Evolutionary conservation across 2,113 vertebrate genomes (phyloP), one percentile per base, ranked within the genome.

Genomic region (Hippocampus comes): DNA sequence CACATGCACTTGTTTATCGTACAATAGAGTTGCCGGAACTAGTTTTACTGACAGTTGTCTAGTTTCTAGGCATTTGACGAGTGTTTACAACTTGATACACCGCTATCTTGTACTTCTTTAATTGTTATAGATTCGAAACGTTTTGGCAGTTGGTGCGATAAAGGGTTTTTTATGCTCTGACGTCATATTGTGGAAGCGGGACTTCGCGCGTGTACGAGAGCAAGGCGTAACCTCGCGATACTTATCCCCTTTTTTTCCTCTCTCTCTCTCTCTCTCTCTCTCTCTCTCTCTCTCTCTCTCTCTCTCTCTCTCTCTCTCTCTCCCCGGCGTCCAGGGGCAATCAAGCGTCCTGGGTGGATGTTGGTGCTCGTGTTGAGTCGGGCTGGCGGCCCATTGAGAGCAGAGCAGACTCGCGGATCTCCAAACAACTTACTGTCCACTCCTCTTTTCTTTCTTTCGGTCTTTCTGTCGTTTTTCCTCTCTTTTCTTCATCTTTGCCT

Each of bases 211-310:
- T n/a, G 18, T 43, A 21, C 63, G 41, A 65, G 34, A 23, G 38
- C 14, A 42, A 41, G 87, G 79, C 71, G 80, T 87, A 87, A 87
- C 86, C 85, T 85, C 87, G 81, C 78, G 82, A 84, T 78, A 78
- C 71, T 56, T 68, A 48, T 11, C 38, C 17, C 49, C 11, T 41
- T n/a, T 23, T 9, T 12, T 42, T 60, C 41, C 69, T 68, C 63
- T 11, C 49, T 34, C 48, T 38, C 63, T 71, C 69, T 69, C 64
- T 27, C 53, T 38, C 41, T 30, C 69, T 64, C 66, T 61, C 30
- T 61, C 55, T 55, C 64, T 27, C 53, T 41, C 49, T 30, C 69
- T 64, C 66, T 56, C 30, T 27, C 27, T 27, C 68, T 11, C 49
- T 21, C 48, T 38, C 70, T 68, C 63, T n/a, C 53, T 41, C 42